phyloP scores from a whole-genome alignment of 1,140 invertebrate species.

The Pachypeltis micranthus region DNA sequence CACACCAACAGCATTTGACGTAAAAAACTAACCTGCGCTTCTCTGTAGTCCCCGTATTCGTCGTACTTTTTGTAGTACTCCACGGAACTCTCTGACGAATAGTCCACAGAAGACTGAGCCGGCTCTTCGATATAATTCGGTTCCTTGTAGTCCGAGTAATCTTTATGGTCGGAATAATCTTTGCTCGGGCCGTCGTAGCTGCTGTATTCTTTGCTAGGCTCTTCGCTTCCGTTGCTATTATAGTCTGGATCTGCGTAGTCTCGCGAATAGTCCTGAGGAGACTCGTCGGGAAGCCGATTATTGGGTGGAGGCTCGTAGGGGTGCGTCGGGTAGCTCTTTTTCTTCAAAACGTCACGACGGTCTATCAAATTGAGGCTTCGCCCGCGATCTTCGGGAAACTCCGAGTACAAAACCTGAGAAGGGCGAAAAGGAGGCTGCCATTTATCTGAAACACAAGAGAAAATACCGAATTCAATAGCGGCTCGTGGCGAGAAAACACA shows the following conservation, averaged over 20 bases:
- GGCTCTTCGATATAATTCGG: too few species aligned
- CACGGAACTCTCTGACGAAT: not conserved
- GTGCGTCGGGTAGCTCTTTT: not conserved
- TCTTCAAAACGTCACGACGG: not conserved
- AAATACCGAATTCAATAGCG: not conserved
- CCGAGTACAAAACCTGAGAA: conserved; percentile 3
- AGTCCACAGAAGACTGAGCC: not conserved
- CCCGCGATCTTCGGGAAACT: conserved; percentile 1
- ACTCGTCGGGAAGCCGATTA: not conserved
- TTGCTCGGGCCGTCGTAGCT: not conserved
- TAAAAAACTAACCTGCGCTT: not conserved
- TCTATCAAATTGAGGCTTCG: not conserved
- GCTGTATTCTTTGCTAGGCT: not conserved
- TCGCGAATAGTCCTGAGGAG: not conserved
- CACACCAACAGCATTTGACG: too few species aligned
- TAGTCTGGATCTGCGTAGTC: not conserved
- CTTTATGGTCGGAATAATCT: not conserved
- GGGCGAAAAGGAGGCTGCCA: not conserved
- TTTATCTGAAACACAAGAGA: not conserved
- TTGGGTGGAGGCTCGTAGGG: not conserved
- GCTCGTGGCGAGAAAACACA: too few species aligned
- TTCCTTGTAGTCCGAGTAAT: not conserved
- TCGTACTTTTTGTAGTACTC: not conserved
- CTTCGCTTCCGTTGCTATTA: not conserved
- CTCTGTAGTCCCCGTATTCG: not conserved